Percentiles rank a stretch among this genome's conserved stretches.
These are phyloP conservation scores for Reinhardtius hippoglossoides DNA, from an alignment of 2,113 vertebrate genomes.

Conservation along the genomic window DNA sequence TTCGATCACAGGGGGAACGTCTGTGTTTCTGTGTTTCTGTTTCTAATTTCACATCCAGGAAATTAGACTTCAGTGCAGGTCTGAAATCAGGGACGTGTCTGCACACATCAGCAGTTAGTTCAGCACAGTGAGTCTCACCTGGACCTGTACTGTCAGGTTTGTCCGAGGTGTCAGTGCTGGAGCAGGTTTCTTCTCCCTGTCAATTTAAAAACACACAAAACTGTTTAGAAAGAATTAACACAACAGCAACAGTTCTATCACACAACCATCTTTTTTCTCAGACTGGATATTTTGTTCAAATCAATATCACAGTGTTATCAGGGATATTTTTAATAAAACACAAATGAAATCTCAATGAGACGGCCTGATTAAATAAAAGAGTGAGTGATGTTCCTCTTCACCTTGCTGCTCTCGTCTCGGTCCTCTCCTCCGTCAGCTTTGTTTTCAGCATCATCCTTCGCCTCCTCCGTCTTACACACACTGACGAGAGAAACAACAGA, in stretches of 20 bases:
- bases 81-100: too few relatives aligned
- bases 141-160: constrained; percentile 74
- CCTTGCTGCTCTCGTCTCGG: constrained; percentile 72
- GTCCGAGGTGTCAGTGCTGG: constrained; percentile 70
- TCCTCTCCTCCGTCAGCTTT: constrained; percentile 74
- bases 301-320: too few relatives aligned
- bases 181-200: constrained; percentile 79
- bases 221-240: not conserved
- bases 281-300: too few relatives aligned
- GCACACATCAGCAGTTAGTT: not conserved
- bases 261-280: too few relatives aligned
- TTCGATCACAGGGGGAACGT: not conserved
- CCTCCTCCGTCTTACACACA: constrained; percentile 71
- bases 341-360: not conserved
- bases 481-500: constrained; percentile 48
- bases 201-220: not conserved
- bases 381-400: constrained; percentile 19
- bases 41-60: too few relatives aligned
- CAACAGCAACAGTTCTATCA: not conserved
- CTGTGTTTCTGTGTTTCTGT: not conserved
- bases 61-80: too few relatives aligned
- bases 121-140: constrained; percentile 60
- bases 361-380: not conserved
- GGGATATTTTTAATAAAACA: not conserved
- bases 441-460: constrained; percentile 67